phyloP scores from a whole-genome alignment of 2,797 vertebrate genomes.

The Squalus acanthias region DNA sequence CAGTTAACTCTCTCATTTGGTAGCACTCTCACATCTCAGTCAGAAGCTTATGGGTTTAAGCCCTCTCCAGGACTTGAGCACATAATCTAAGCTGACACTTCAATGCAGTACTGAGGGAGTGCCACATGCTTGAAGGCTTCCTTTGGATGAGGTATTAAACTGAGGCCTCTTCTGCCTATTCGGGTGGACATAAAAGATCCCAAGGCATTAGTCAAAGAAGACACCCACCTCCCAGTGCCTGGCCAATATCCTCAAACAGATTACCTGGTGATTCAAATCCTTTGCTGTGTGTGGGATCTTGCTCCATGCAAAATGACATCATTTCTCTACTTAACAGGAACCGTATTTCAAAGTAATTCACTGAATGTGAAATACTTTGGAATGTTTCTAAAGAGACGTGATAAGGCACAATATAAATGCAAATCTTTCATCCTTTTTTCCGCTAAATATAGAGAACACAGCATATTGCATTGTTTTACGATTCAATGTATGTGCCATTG shows the following conservation, averaged over 20 bases:
- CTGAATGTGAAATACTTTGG: neutral
- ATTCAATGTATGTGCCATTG: neutral
- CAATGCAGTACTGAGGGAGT: neutral
- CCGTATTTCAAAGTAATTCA: neutral
- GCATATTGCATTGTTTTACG: neutral
- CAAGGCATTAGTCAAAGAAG: neutral
- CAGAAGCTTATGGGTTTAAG: neutral
- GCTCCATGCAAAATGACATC: neutral
- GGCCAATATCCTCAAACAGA: neutral
- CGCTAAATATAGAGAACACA: neutral
- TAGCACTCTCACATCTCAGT: neutral
- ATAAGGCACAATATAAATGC: neutral
- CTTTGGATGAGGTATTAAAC: neutral
- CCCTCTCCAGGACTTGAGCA: neutral
- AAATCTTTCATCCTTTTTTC: neutral
- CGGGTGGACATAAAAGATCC: neutral
- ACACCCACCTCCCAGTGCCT: neutral
- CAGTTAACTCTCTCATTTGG: neutral
- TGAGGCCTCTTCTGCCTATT: neutral
- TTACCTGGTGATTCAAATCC: neutral
- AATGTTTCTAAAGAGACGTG: neutral
- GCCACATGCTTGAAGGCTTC: neutral
- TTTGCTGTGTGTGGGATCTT: neutral
- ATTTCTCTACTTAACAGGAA: neutral
- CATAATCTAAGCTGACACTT: neutral